A percentile compares a stretch with the other conserved stretches of the same genome.
Evolutionary conservation across 2,113 vertebrate genomes (phyloP).

Genomic region (Poeciliopsis occidentalis): DNA sequence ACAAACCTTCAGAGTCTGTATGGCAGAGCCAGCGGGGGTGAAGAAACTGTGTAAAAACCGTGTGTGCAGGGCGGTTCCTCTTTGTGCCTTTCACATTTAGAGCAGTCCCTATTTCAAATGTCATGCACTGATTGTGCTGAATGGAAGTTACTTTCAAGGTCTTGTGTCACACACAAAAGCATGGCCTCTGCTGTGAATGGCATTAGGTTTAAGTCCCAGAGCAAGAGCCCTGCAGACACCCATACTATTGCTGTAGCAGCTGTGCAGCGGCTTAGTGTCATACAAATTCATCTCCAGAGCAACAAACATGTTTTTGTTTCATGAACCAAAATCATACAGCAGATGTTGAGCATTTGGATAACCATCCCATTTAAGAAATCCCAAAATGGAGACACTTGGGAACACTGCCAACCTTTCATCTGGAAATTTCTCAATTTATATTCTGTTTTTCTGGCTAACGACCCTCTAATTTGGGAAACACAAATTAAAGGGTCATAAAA

Average conservation of each 20-base stretch:
- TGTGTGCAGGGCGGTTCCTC: conserved; percentile 14
- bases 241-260: conserved; percentile 11
- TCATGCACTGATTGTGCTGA: conserved; percentile 73
- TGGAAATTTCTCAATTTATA: background rate
- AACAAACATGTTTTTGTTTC: background rate
- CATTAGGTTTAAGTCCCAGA: conserved; percentile 28
- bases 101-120: conserved; percentile 41
- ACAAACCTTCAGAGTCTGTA: conserved; percentile 19
- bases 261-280: background rate
- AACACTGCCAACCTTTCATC: background rate
- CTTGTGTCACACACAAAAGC: conserved; percentile 49
- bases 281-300: background rate
- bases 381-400: background rate
- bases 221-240: conserved; percentile 8
- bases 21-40: background rate
- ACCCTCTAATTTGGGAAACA: background rate
- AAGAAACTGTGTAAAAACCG: conserved; percentile 13
- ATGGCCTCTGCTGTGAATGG: conserved; percentile 39
- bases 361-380: background rate
- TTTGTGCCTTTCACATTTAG: conserved; percentile 30
- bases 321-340: background rate
- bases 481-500: too few relatives aligned
- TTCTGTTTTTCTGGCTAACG: background rate
- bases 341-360: background rate
- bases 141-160: conserved; percentile 55